Evolutionary conservation across 2,797 vertebrate species (phyloP).

Genomic region (Periophthalmus magnuspinnatus): DNA sequence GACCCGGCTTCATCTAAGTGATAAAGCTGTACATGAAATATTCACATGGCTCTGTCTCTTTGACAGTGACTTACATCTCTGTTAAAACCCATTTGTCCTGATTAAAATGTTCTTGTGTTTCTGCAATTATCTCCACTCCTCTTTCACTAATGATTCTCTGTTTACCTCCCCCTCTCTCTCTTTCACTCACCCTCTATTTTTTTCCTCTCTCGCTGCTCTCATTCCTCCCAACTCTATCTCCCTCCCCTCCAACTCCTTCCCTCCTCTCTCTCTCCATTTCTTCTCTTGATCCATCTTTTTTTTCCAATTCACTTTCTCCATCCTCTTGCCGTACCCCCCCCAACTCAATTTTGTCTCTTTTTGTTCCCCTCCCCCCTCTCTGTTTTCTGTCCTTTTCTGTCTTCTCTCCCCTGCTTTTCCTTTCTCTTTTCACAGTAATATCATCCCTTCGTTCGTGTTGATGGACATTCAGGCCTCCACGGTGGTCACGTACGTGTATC

Average conservation of each 20-base stretch:
- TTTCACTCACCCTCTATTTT: not conserved
- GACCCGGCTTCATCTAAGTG: not conserved
- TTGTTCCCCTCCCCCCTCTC: not conserved
- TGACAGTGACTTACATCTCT: not conserved
- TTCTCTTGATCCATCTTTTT: no score
- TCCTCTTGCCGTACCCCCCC: no score
- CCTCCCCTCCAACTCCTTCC: no score
- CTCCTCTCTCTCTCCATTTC: no score
- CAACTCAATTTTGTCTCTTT: not conserved
- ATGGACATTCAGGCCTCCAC: conserved; percentile 99
- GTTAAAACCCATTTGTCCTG: not conserved
- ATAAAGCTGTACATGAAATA: not conserved
- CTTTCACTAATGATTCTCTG: not conserved
- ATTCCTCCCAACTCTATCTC: no score
- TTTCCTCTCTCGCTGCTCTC: not conserved
- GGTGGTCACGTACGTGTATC: conserved; percentile 98
- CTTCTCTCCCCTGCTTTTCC: no score
- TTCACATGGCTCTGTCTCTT: not conserved
- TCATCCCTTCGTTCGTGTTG: conserved; percentile 97
- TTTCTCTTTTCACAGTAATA: conserved; percentile 84
- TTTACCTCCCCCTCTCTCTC: not conserved
- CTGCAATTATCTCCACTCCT: not conserved
- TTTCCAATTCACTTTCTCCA: no score
- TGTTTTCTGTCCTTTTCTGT: no score
- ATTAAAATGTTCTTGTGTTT: not conserved